Evolutionary conservation across 2,888 invertebrate genomes (phyloP).

Genomic region (Frankliniella fusca): DNA sequence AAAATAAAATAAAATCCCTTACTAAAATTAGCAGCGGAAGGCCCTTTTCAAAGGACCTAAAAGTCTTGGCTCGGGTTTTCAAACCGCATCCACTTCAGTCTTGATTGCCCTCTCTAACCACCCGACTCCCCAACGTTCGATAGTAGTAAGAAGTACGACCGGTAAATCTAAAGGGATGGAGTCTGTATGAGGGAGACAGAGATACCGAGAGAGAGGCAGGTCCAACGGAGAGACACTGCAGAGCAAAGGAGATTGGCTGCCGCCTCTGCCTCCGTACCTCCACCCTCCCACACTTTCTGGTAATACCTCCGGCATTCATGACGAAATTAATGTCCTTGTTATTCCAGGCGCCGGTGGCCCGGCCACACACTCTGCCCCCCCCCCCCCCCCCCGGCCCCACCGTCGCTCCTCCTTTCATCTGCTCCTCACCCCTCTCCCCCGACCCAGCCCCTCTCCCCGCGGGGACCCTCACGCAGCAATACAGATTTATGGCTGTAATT

Average conservation of each 20-base stretch:
- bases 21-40: too few species aligned
- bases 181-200: background rate
- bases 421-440: background rate
- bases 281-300: background rate
- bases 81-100: too few species aligned
- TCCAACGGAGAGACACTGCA: background rate
- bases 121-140: too few species aligned
- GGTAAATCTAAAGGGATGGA: too few species aligned
- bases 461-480: constrained; percentile 10
- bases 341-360: constrained; percentile 1
- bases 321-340: constrained; percentile 24
- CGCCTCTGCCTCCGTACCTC: background rate
- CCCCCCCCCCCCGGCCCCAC: background rate
- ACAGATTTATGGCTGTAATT: constrained; percentile 23
- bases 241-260: background rate
- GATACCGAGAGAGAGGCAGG: background rate
- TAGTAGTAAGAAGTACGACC: too few species aligned
- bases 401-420: background rate
- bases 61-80: too few species aligned
- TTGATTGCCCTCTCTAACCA: too few species aligned
- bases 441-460: background rate
- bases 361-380: background rate
- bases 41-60: too few species aligned
- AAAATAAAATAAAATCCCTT: too few species aligned
- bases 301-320: constrained; percentile 18